phyloP scores from a whole-genome alignment of 2,113 vertebrate genomes.

The Corythornis vintsioides region DNA sequence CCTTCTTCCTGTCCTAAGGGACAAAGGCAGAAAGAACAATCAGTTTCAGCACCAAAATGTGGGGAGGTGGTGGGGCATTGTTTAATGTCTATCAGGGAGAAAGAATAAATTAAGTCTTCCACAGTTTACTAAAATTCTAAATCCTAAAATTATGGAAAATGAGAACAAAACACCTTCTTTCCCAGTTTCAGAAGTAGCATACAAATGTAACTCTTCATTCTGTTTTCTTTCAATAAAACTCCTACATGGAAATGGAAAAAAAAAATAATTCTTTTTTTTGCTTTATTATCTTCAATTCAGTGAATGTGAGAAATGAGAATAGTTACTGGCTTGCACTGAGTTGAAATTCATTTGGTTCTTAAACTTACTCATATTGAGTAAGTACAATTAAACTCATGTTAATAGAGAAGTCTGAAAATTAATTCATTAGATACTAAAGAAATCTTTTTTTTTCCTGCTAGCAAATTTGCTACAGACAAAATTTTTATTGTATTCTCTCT shows the following conservation, averaged over 20 bases:
- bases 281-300: neutral
- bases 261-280: neutral
- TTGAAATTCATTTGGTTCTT: neutral
- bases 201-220: neutral
- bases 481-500: neutral
- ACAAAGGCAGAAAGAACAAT: neutral
- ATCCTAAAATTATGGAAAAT: neutral
- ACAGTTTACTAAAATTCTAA: neutral
- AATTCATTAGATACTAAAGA: neutral
- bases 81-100: neutral
- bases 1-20: neutral
- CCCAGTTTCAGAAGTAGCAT: neutral
- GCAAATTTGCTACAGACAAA: neutral
- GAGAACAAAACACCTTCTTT: neutral
- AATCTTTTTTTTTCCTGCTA: neutral
- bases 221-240: neutral
- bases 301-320: neutral
- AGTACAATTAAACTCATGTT: neutral
- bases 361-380: neutral
- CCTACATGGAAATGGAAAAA: neutral
- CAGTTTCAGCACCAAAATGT: neutral
- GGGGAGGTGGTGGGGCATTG: neutral
- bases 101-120: neutral
- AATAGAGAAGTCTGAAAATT: neutral
- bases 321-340: neutral